Evolutionary conservation across 2,797 vertebrate species (phyloP), one percentile per base, ranked within the genome.

Genomic region (Naso thynnoides): DNA sequence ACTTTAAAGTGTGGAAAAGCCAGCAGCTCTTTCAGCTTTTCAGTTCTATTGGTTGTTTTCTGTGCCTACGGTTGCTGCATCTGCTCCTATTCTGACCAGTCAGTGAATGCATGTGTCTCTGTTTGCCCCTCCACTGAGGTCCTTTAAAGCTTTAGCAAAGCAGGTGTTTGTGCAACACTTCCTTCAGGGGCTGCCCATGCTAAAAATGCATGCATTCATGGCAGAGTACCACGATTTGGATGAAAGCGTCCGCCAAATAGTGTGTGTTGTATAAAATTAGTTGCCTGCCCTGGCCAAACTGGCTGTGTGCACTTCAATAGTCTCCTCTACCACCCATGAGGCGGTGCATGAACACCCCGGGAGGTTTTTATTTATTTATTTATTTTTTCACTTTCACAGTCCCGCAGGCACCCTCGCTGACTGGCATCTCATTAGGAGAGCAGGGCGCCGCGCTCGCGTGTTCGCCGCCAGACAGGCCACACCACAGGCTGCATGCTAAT

Each of bases 401-500:
- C 88, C 83, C 70, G 0, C 81, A 56, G 86, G 83, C 86, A 33
- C 70, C 77, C 71, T 74, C 57, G 9, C 77, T 90, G 92, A 92
- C 89, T 88, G 90, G 89, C 89, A 88, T 89, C 87, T 93, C 91
- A 93, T 93, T 93, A 91, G 82, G 80, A 66, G 84, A 85, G 86
- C 84, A 59, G 82, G 77, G 81, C 70, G 66, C 71, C 60, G n/a
- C 13, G 82, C 81, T 73, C 33, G 65, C 41, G 75, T 71, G 81
- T 60, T 86, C 67, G n/a, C 81, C 76, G 76, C 87, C 91, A 93
- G 91, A 93, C 92, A 91, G 90, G 83, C 89, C 86, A 78, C 78
- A 54, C 91, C 89, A 89, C 90, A 53, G 91, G 88, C 90, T 92
- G 91, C 89, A 93, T 93, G 91, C 90, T 93, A 93, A 93, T 93